Evolutionary conservation across 2,113 vertebrate genomes (phyloP).

Genomic region (Anas platyrhynchos): DNA sequence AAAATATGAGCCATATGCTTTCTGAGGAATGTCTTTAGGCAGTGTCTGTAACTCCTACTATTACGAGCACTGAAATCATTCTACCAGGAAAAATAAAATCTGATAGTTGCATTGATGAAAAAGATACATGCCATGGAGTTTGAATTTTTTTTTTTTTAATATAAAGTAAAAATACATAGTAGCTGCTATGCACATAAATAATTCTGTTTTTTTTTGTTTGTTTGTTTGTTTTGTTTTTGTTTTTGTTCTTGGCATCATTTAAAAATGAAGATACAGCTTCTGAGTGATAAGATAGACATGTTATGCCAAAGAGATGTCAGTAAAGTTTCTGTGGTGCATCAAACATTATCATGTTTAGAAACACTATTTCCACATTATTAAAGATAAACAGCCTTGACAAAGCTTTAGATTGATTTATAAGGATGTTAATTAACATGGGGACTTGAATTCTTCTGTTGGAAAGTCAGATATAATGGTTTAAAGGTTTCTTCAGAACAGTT

Average conservation of each 20-base stretch:
- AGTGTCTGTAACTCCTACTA: background rate
- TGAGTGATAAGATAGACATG: background rate
- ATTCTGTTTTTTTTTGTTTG: background rate
- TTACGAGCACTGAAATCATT: background rate
- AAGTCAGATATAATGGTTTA: background rate
- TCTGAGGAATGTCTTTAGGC: background rate
- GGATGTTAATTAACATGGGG: background rate
- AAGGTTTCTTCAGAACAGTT: background rate
- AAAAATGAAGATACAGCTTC: background rate
- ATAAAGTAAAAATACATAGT: background rate
- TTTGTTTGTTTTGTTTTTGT: background rate
- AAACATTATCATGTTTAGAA: background rate
- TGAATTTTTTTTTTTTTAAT: background rate
- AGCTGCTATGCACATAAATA: background rate
- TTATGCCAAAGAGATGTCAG: background rate
- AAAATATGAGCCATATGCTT: background rate
- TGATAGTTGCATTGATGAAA: background rate
- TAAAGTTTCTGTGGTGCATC: background rate
- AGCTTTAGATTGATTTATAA: background rate
- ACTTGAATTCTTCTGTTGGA: background rate
- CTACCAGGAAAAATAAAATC: background rate
- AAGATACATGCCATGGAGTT: background rate
- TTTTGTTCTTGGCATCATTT: background rate
- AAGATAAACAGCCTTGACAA: background rate
- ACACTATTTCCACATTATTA: background rate